Base-by-base conservation (phyloP, 2,888 invertebrate genomes). In the Drosophila tanythrix region DNA sequence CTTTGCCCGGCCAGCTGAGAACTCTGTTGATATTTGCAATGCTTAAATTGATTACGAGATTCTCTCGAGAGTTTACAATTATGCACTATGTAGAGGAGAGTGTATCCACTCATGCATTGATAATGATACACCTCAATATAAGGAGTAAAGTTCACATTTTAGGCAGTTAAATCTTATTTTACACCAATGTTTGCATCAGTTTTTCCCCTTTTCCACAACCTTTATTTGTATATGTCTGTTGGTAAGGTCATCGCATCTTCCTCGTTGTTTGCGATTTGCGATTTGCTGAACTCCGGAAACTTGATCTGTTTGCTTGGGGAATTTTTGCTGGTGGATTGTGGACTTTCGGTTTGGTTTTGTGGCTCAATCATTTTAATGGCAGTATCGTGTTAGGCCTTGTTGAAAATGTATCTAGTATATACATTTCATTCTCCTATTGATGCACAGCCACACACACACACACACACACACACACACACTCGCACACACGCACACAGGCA, bases 301-400 rank as follows among this genome's bases (percentile, higher is more conserved):
- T 83, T 88, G 85, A 83, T 83, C 86, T 86, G 88, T 88, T 83
- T 88, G 74, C 86, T 85, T 81, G 73, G 40, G 43, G 69, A 69
- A 74, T 79, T 71, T 66, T 57, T 64, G 65, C 59, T 70, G 68
- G 70, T 79, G 80, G 59, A 67, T 70, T 84, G 74, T 69, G 79
- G 82, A 83, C 76, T 83, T 86, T 75, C 67, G 70, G 79, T 76
- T 75, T 74, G 78, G 83, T 81, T 82, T 85, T 76, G 84, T 73
- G 86, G 86, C 84, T 84, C 86, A 84, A 84, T 84, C 84, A 86
- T 74, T 81, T 86, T 84, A 84, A 84, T 84, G 84, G 83, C 82
- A 78, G 73, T 83, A 83, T 83, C 83, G 70, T 83, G 84, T 83
- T 86, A 77, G 82, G 72, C 76, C 70, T 82, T 62, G 76, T 78